Evolutionary conservation across 2,113 vertebrate species (phyloP), one percentile per base, ranked within the genome.

Genomic region (Ceyx melanurus): DNA sequence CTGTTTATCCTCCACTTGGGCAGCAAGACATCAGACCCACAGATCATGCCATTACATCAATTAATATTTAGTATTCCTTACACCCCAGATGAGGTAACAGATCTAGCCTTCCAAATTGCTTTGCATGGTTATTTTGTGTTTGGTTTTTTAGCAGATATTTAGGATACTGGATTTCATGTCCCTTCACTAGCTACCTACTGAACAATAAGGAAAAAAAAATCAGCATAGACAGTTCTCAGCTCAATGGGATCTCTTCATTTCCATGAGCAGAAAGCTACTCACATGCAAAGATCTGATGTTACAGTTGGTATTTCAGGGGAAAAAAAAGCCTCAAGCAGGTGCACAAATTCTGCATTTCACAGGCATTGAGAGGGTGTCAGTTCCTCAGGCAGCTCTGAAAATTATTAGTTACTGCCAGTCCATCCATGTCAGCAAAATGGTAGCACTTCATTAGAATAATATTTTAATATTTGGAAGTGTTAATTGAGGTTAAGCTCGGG

Each of bases 401-500:
- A 89, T 46, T 93, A 81, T 88, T 90, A 88, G 86, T 29, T 83
- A n/a, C 83, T 75, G 93, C 58, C 92, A 84, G 82, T 51, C 82
- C 53, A 6, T 56, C 82, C 53, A 8, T 42, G 43, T 86, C 88
- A 94, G 92, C 92, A 93, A 67, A 91, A 92, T 10, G 31, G 81
- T 20, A 82, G 64, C 3, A 86, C 80, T 75, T 93, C 76, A 68
- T 93, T 83, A 65, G 37, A 37, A 37, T 8, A 62, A 31, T 68
- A 75, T 90, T 88, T 92, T 93, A 88, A 93, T 79, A 61, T 45
- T 72, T 75, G 45, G 80, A 57, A 88, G 90, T 61, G 88, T 73
- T 95, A 92, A 94, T 90, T 96, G 92, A 92, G 95, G 92, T 94
- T 86, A 93, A 90, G 35, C 70, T 75, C 73, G 77, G 86, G 70